phyloP scores from a whole-genome alignment of 2,113 vertebrate genomes.

The Eretmochelys imbricata region DNA sequence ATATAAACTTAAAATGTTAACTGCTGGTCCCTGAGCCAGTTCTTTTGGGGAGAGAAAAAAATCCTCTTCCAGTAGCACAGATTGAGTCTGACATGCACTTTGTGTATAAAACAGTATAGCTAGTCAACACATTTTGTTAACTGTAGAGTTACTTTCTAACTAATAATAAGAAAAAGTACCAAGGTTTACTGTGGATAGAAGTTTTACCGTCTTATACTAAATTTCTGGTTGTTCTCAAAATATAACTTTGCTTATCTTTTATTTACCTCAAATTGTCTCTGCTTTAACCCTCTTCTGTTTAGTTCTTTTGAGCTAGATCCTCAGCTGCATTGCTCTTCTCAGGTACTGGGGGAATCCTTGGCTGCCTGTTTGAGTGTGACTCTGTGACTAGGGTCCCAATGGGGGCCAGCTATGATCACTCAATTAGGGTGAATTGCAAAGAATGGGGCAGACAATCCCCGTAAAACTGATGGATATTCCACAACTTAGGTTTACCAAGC shows the following conservation, averaged over 20 bases:
- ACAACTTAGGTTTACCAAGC: too few species aligned
- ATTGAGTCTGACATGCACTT: neutral
- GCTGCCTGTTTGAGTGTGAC: neutral
- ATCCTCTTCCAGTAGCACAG: neutral
- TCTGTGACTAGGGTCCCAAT: too few species aligned
- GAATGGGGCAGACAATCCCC: too few species aligned
- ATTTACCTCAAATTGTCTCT: neutral
- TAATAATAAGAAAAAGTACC: neutral
- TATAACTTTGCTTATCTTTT: neutral
- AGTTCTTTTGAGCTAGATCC: neutral
- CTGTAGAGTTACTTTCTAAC: neutral
- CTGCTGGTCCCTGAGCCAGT: neutral
- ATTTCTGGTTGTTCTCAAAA: neutral
- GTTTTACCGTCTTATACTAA: neutral
- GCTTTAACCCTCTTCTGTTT: neutral
- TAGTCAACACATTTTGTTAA: neutral
- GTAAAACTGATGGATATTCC: too few species aligned
- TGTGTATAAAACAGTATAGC: neutral
- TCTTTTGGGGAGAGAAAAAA: neutral
- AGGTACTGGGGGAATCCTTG: neutral
- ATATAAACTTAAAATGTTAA: neutral
- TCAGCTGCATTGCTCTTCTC: neutral
- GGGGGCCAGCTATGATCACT: too few species aligned
- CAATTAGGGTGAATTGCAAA: too few species aligned
- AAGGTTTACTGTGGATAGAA: neutral